Percentiles rank a stretch among this genome's conserved stretches.
These are phyloP conservation scores for Cydia splendana DNA, from an alignment of 1,140 invertebrate genomes.

Conservation along the genomic window DNA sequence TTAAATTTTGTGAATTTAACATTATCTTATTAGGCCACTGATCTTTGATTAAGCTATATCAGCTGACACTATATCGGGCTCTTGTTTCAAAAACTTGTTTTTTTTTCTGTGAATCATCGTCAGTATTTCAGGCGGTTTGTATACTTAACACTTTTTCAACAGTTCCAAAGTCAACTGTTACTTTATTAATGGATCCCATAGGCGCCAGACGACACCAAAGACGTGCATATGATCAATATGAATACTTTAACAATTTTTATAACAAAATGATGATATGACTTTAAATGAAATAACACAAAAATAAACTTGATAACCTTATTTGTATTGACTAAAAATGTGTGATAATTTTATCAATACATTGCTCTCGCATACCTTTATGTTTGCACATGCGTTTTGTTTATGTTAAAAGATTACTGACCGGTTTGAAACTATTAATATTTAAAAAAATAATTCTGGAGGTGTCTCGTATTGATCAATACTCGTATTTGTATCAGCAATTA, in stretches of 20 bases:
- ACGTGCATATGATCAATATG: too few relatives aligned
- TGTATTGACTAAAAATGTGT: neutral
- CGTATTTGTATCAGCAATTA: neutral
- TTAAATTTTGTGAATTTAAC: too few relatives aligned
- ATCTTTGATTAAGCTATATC: too few relatives aligned
- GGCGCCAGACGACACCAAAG: too few relatives aligned
- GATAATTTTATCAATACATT: neutral
- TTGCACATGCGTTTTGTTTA: neutral
- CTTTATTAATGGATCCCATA: too few relatives aligned
- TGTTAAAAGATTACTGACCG: neutral
- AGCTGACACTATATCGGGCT: too few relatives aligned
- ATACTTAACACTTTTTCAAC: too few relatives aligned
- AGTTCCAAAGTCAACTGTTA: too few relatives aligned
- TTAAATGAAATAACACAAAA: neutral
- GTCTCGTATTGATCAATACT: neutral
- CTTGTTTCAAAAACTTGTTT: too few relatives aligned
- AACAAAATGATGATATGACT: neutral
- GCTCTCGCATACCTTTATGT: neutral
- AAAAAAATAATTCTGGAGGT: neutral
- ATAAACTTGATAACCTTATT: constrained; percentile 2
- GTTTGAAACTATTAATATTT: neutral
- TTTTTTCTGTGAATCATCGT: too few relatives aligned
- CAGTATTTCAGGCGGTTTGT: too few relatives aligned
- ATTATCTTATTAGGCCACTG: too few relatives aligned
- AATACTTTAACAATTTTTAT: neutral